These are phyloP conservation scores for Lateolabrax maculatus DNA, from an alignment of 2,797 vertebrate genomes.

Conservation along the genomic window DNA sequence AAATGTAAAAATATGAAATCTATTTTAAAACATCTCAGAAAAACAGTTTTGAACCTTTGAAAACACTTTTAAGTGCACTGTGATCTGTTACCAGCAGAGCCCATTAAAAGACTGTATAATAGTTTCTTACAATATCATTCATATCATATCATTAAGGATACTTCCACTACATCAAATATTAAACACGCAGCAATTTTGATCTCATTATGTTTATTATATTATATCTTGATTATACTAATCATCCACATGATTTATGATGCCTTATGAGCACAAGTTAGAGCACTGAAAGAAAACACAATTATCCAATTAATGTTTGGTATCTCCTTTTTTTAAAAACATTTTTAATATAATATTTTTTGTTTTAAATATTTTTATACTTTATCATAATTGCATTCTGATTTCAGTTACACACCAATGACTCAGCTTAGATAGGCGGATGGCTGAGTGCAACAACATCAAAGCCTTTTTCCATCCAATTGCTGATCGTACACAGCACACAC, in stretches of 20 bases:
- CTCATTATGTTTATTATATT: slow-evolving; percentile 22
- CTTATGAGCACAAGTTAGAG: background rate
- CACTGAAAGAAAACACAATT: background rate
- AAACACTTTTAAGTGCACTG: background rate
- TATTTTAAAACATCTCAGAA: background rate
- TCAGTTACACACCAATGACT: background rate
- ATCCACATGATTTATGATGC: slow-evolving; percentile 5
- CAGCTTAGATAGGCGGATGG: background rate
- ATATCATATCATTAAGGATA: slow-evolving; percentile 16
- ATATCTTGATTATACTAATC: slow-evolving; percentile 3
- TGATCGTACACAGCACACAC: background rate
- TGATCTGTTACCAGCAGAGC: slow-evolving; percentile 16
- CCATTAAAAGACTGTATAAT: slow-evolving; percentile 3
- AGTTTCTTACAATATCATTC: slow-evolving; percentile 23
- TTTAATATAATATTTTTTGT: background rate
- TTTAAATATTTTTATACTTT: background rate
- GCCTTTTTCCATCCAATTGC: background rate
- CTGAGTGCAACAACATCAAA: slow-evolving; percentile 2
- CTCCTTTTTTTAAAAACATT: background rate
- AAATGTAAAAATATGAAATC: background rate
- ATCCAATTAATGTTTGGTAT: background rate
- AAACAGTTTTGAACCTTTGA: background rate
- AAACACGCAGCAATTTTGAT: background rate
- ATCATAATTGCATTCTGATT: background rate
- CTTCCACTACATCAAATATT: slow-evolving; percentile 8